Evolutionary conservation across 1,140 invertebrate genomes (phyloP), one percentile per base, ranked within the genome.

Genomic region (Oscheius sp.): DNA sequence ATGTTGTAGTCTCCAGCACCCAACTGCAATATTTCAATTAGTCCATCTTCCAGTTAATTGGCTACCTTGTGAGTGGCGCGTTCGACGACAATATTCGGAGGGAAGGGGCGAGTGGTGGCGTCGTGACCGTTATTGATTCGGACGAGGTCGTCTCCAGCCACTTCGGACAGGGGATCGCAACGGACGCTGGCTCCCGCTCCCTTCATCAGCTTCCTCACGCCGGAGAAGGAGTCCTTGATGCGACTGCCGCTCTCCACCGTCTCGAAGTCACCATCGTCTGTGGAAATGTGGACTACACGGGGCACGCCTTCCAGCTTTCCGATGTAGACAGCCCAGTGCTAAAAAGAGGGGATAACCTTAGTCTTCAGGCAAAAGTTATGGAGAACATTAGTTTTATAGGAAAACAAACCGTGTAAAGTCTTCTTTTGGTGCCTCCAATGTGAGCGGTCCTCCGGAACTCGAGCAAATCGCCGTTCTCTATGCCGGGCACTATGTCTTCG

Each of bases 311-410:
- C 75, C 4, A 58, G 26, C 15, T 77, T 18, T 31, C 75, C 75
- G 10, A 74, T 32, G 49, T 79, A 76, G 28, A 76, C 34, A 23
- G 64, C 75, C 75, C 75, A 76, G 72, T 76, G 75, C 75, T 76
- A 34, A 46, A 75, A 78, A 26, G 2, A 3, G 3, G 2, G n/a
- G 36, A 77, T 2, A 71, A 20, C 29, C 2, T 59, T 20, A 59
- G 55, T 59, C 23, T 59, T 59, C n/a, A 18, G 28, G 15, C 18
- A 26, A 1, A n/a, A 59, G 18, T 59, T 59, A 15, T 59, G 13
- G 15, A 18, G 15, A 18, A 59, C 13, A 66, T 66, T 26, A 59
- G 1, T 26, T 64, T 55, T 66, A 29, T 66, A 15, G 20, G 18
- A 63, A 20, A 55, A 58, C 71, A 79, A 26, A 75, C 75, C 18